Base-by-base conservation (phyloP, 2,113 vertebrate species). In the Entomyzon cyanotis region DNA sequence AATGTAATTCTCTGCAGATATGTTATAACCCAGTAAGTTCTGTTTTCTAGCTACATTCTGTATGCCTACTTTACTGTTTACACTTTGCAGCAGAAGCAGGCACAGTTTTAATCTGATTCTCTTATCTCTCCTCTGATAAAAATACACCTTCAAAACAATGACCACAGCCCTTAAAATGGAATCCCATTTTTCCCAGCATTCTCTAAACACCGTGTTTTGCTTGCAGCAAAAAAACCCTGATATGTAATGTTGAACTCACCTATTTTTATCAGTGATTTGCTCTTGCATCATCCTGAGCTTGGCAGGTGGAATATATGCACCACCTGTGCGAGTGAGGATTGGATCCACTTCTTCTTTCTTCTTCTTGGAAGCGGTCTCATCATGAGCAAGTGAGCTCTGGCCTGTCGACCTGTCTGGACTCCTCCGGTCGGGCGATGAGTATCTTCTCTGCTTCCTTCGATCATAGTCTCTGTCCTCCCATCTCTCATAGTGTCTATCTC, bases 281-380 rank as follows among this genome's bases (percentile, higher is more conserved):
- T 99, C 98, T 93, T 99, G 99, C 99, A 99, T 99, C 98, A 99
- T 99, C 77, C 99, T 98, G 67, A 99, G 98, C 89, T 99, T 99
- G 67, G 99, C 99, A 10, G 99, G 99, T 6, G 99, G 99, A 93
- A 99, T 99, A 89, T 99, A 99, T 0, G 99, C 99, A 41, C 99
- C 99, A 20, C 99, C 99, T 1, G 99, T 99, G 52, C 99, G 98
- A 31, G 99, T 99, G 59, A 99, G 98, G 86, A 99, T 99, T 41
- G 99, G 99, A 96, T 99, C 99, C 58, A 99, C 44, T 44, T 99
- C 99, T 84, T 99, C 99, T 76, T 99, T 99, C 97, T 98, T 99
- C 97, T 99, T 99, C 97, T 99, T 99, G 8, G 97, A 81, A 5
- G 98, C 55, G 1, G 98, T 97, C 5, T 99, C 98, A 7, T 96